Evolutionary conservation across 2,888 invertebrate species (phyloP), one percentile per base, ranked within the genome.

Genomic region (Neelides folsomi): DNA sequence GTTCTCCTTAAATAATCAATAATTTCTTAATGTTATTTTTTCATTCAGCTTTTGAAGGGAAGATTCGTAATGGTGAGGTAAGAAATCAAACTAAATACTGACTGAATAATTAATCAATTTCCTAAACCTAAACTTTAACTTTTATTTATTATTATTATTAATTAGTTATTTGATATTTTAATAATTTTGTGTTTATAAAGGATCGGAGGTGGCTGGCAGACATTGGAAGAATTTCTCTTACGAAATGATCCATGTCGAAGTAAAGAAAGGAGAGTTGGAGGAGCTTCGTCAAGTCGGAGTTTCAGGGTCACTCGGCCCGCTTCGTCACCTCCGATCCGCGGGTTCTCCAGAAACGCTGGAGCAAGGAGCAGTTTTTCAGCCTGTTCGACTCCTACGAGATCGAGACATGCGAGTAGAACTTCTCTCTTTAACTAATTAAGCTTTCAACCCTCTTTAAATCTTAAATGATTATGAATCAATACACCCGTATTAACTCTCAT

Each of bases 191-290:
- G 45, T 5, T 46, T 5, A 13, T 7, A 8, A 15, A 46, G 92
- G 66, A 89, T 90, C 47, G 92, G 90, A 55, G 92, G 90, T 60
- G 89, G 89, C 59, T 90, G 90, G 90, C 88, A 88, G 74, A 89
- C 90, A 15, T 74, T 92, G 70, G 89, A 90, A 71, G 87, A 90
- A 75, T 90, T 89, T 75, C 77, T 92, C 68, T 79, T 82, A 65
- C 81, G 87, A 58, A 87, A 88, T 73, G 86, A 86, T 71, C 87
- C 88, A 41, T 84, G 86, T 72, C 83, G 86, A 79, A 82, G 81
- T 66, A 70, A 72, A 68, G 57, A 56, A 47, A 53, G 56, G 5
- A 27, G 45, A 2, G 35, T 20, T 37, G 18, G 9, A 2, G 34
- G 27, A 37, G 13, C 56, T 6, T 56, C 58, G 8, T 58, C 54